Evolutionary conservation across 2,797 vertebrate species (phyloP).

Genomic region (Lagorchestes hirsutus): DNA sequence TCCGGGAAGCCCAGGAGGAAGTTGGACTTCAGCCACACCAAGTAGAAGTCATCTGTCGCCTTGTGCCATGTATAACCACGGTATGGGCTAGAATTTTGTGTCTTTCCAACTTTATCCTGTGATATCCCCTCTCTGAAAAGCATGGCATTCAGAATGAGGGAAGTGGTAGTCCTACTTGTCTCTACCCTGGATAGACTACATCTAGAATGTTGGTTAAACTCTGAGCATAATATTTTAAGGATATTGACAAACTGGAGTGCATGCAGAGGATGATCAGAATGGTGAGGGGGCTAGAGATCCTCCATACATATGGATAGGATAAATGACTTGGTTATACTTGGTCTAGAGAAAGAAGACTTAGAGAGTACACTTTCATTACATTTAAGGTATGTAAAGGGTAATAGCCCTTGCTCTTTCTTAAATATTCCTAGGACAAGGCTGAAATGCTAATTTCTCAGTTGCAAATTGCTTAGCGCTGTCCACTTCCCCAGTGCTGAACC

Average conservation of each 20-base stretch:
- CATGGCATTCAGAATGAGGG: neutral
- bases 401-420: neutral
- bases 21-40: conserved; percentile 89
- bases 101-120: neutral
- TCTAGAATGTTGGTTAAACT: neutral
- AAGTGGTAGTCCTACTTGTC: neutral
- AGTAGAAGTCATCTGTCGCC: conserved; percentile 91
- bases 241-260: neutral
- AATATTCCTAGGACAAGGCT: neutral
- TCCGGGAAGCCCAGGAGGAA: conserved; percentile 95
- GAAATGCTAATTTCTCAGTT: neutral
- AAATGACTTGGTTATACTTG: neutral
- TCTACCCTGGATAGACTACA: neutral
- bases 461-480: neutral
- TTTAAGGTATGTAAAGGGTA: neutral
- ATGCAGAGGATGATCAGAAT: neutral
- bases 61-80: conserved; percentile 88
- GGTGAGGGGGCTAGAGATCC: neutral
- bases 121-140: neutral
- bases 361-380: neutral
- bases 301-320: neutral
- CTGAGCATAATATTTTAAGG: neutral
- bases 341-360: neutral
- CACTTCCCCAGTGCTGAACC: neutral
- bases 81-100: conserved; percentile 79